Base-by-base conservation (phyloP, 2,113 vertebrate species). In the Columbina picui region DNA sequence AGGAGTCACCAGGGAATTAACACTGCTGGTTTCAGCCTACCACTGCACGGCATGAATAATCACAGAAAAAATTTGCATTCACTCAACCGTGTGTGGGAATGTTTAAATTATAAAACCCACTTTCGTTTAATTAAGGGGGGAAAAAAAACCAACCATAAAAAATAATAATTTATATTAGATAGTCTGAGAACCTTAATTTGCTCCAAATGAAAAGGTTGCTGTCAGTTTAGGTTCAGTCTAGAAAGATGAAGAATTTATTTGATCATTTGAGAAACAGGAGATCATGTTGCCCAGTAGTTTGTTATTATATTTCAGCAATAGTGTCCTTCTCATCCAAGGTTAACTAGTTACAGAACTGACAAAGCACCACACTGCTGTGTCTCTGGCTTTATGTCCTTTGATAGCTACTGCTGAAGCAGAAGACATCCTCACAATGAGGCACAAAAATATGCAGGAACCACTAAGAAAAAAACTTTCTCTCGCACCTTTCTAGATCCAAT, bases 171-270 rank as follows among this genome's bases (percentile, higher is more conserved):
- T 26, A 8, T 80, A 6, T 86, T 83, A 74, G 27, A 14, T 74
- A 73, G 45, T 22, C 43, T 83, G 64, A 93, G 52, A 76, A 65
- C 67, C 56, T 91, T 91, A 75, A 88, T 90, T 90, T 90, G 19
- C 50, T 94, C 87, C 84, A 81, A 94, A 93, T 90, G 45, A 74
- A 93, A 94, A 77, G 41, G 75, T 74, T 68, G 0, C 38, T 88
- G 59, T 86, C 75, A 36, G 29, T 74, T 95, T 94, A 92, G 8
- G 38, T 67, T 88, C 75, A 67, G 45, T 30, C 63, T 74, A 43
- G 85, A 90, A 90, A 74, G 75, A 88, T n/a, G 47, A 93, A 84
- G 80, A 79, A 88, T 93, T 71, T 87, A 10, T 82, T 84, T 89
- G 77, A 89, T 93, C 61, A 73, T 22, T 80, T 45, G 47, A 86